Evolutionary conservation across 2,113 vertebrate genomes (phyloP), one percentile per base, ranked within the genome.

Genomic region (Forbesichthys papilliferus): DNA sequence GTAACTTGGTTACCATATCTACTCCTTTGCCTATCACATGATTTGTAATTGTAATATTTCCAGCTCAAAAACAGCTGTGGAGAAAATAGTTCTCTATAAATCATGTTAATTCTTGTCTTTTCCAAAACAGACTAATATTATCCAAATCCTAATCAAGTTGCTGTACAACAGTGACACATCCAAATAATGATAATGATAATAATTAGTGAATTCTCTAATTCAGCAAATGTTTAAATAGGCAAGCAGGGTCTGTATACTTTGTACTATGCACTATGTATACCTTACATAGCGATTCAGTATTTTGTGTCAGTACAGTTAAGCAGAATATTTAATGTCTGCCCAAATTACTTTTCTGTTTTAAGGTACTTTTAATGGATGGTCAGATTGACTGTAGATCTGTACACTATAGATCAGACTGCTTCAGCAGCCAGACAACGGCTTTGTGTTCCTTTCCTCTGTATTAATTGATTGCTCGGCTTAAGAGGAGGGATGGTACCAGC

Each of bases 401-500:
- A 42, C 36, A 67, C 65, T 36, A 67, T 48, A 52, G 65, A 69
- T 80, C 68, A 27, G 56, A 60, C 54, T 27, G n/a, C 20, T 73
- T 56, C 58, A 56, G 58, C 63, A 66, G 33, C 74, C 68, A 71
- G 49, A 18, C 65, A 54, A 14, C 64, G 61, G 18, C 66, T 69
- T 52, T 58, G 11, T 61, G 57, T 52, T 54, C 33, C 27, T 69
- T 52, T 16, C 63, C 64, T 48, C 48, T 74, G 74, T 74, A 56
- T 74, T 64, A 78, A 82, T 74, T 79, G 69, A 71, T 68, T 34
- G 14, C 54, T 67, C 55, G 48, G 48, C 54, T 74, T 51, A 12
- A 80, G 75, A 73, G 68, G 59, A 52, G 64, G 79, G 72, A 69
- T 72, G 68, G 52, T 68, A 69, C 62, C 18, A 58, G 33, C n/a